phyloP scores from a whole-genome alignment of 2,113 vertebrate species.

The Anguilla japonica region DNA sequence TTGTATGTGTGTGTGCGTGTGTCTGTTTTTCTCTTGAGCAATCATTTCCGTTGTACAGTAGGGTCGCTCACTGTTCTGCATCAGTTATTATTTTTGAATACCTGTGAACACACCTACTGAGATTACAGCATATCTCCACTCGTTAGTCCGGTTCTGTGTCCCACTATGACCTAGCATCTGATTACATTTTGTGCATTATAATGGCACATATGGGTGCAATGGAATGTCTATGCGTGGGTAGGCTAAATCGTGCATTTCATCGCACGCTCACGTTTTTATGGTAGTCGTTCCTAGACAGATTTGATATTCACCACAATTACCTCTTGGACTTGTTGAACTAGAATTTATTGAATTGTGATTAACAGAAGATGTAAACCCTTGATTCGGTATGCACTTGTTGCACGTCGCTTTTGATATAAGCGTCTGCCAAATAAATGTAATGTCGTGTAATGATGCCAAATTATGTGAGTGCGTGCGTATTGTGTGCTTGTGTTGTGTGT shows the following conservation, averaged over 20 bases:
- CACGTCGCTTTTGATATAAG: too few species aligned
- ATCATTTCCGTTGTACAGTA: not conserved
- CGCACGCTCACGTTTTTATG: not conserved
- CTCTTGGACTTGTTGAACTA: not conserved
- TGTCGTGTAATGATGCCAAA: too few species aligned
- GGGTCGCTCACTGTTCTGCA: not conserved
- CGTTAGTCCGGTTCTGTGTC: too few species aligned
- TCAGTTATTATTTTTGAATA: not conserved
- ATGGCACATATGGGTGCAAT: too few species aligned
- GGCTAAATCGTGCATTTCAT: not conserved
- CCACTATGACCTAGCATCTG: too few species aligned
- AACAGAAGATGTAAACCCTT: too few species aligned
- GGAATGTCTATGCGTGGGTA: not conserved
- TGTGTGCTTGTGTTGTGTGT: too few species aligned
- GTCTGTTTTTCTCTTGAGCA: not conserved
- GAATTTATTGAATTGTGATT: not conserved
- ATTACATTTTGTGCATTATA: too few species aligned
- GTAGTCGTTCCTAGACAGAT: not conserved
- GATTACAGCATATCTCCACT: not conserved
- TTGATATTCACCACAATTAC: not conserved
- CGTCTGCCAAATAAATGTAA: too few species aligned
- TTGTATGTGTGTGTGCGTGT: not conserved
- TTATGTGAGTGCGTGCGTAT: too few species aligned
- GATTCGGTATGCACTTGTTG: too few species aligned
- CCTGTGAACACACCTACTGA: not conserved